Base-by-base conservation (phyloP, 2,113 vertebrate species). In the Nothobranchius furzeri region DNA sequence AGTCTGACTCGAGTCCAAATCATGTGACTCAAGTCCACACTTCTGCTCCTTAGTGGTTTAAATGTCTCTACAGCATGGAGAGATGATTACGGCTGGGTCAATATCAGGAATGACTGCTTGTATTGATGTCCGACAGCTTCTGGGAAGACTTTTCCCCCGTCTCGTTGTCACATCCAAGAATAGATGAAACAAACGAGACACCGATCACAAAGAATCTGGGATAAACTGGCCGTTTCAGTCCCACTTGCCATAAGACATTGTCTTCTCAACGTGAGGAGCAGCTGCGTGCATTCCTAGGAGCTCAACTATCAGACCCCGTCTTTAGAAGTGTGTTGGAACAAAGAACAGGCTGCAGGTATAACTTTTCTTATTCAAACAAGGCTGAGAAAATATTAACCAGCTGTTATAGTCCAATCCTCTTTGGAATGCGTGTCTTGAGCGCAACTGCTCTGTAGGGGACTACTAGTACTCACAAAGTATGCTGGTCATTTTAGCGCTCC, bases 361-460 rank as follows among this genome's bases (percentile, higher is more conserved):
- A 7, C 47, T 42, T 84, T 63, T 74, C 66, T n/a, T 61, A 59
- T 58, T 62, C 12, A 13, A 69, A 78, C 36, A 11, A 17, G 35
- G 15, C 81, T 79, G 11, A 76, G 75, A 83, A 87, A 88, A 88
- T 81, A 87, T 85, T 73, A 85, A 78, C 86, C 86, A 90, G 79
- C 81, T 86, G 82, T 86, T 89, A 82, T 72, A 64, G 40, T 61
- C 48, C 51, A 84, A 63, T 67, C 85, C 87, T 86, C 80, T 75
- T 81, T 75, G 81, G 86, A 92, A 92, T 90, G 88, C 60, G n/a
- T 51, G 70, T 78, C 73, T 90, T 78, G 68, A 82, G 61, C 73
- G 53, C 77, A 84, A 80, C 78, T 79, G 78, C 65, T 76, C 59
- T 37, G 46, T 58, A 25, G 75, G 72, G 45, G 54, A 52, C 73